A percentile compares a stretch with the other conserved stretches of the same genome.
phyloP scores from a whole-genome alignment of 2,797 vertebrate genomes.

The Choloepus didactylus region DNA sequence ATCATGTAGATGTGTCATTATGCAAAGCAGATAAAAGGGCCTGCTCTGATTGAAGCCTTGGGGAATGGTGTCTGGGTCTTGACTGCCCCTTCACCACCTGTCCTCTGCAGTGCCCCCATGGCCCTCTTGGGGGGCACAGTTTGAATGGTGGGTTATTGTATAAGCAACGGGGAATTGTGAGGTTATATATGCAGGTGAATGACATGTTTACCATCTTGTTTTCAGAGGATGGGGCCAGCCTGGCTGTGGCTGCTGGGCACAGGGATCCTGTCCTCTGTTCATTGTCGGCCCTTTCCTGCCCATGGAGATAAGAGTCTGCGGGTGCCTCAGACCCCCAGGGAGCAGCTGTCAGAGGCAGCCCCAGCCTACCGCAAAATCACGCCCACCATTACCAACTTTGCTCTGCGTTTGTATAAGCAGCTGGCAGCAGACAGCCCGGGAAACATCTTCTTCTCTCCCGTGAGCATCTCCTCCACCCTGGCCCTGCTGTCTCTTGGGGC shows the following conservation, averaged over 20 bases:
- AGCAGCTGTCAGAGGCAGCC: not conserved
- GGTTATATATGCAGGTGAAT: not conserved
- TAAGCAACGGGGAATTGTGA: fast-evolving
- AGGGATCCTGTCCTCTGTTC: conserved; percentile 49
- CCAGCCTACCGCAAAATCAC: conserved; percentile 52
- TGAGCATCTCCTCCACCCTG: conserved; percentile 90
- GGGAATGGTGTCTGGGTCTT: too few relatives aligned
- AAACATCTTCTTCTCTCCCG: conserved; percentile 93
- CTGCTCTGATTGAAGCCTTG: not conserved
- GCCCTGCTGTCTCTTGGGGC: conserved; percentile 91
- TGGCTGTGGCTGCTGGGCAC: conserved; percentile 73
- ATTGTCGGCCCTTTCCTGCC: conserved; percentile 34
- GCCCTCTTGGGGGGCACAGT: not conserved
- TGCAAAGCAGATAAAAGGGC: not conserved
- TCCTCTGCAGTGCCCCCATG: not conserved
- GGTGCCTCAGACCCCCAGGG: not conserved
- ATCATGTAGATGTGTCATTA: fast-evolving
- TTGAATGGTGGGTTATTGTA: not conserved
- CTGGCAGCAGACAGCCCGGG: conserved; percentile 84
- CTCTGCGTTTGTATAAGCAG: conserved; percentile 89
- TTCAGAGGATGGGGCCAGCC: conserved; percentile 73
- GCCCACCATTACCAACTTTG: conserved; percentile 89
- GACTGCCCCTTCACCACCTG: fast-evolving
- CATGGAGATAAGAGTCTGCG: conserved; percentile 62
- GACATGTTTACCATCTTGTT: not conserved